phyloP scores from a whole-genome alignment of 2,797 vertebrate species.

The Podargus strigoides region DNA sequence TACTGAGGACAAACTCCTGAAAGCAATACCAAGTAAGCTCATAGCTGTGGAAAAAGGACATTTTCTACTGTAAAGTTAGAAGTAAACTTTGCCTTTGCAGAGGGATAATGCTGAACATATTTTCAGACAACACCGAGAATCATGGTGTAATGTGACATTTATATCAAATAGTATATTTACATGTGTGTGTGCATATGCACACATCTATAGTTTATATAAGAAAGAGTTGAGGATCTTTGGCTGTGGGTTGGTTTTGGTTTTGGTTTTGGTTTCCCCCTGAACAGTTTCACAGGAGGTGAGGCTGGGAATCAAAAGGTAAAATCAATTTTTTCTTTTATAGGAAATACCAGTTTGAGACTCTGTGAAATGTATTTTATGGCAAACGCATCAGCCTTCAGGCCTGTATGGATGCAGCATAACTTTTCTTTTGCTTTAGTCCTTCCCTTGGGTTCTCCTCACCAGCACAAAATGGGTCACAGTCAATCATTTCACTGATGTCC shows the following conservation, averaged over 20 bases:
- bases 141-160: not conserved
- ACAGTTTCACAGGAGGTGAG: not conserved
- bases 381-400: not conserved
- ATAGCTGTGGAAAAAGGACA: not conserved
- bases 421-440: not conserved
- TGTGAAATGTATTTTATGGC: not conserved
- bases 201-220: not conserved
- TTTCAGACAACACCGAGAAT: not conserved
- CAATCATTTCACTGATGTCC: conserved; percentile 19
- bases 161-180: not conserved
- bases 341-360: not conserved
- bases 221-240: not conserved
- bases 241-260: not conserved
- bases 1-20: not conserved
- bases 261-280: not conserved
- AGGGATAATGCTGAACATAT: not conserved
- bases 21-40: not conserved
- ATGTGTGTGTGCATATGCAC: not conserved
- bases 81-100: not conserved
- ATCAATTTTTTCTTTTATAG: conserved; percentile 18
- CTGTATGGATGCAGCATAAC: not conserved
- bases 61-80: not conserved
- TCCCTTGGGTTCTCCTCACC: not conserved
- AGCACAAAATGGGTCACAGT: conserved; percentile 16
- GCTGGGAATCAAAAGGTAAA: not conserved